phyloP scores from a whole-genome alignment of 2,113 vertebrate genomes.

The Sprattus sprattus region DNA sequence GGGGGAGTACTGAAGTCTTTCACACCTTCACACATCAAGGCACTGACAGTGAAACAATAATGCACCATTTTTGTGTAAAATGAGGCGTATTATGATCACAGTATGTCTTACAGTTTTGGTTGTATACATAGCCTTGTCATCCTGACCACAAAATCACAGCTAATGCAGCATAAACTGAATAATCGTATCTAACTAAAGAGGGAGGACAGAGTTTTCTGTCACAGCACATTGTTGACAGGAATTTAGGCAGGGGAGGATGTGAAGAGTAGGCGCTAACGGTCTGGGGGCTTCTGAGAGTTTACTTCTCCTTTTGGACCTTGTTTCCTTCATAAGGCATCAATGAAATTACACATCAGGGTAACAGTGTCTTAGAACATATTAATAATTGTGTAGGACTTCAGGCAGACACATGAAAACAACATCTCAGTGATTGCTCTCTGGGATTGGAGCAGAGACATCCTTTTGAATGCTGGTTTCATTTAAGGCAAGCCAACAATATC shows the following conservation, averaged over 20 bases:
- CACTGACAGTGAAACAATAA: neutral
- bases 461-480: neutral
- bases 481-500: neutral
- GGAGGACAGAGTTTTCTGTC: neutral
- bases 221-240: neutral
- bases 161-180: neutral
- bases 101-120: neutral
- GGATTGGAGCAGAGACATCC: neutral
- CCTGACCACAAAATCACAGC: neutral
- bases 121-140: neutral
- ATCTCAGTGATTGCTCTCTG: neutral
- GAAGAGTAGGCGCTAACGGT: neutral
- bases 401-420: neutral
- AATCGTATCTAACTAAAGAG: neutral
- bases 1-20: neutral
- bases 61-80: neutral
- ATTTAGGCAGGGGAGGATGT: neutral
- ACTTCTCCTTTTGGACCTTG: neutral
- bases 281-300: neutral
- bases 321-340: neutral
- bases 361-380: neutral
- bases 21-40: neutral
- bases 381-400: neutral
- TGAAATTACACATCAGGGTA: neutral
- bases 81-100: neutral